Evolutionary conservation across 2,113 vertebrate species (phyloP).

Genomic region (Seriola rivoliana): DNA sequence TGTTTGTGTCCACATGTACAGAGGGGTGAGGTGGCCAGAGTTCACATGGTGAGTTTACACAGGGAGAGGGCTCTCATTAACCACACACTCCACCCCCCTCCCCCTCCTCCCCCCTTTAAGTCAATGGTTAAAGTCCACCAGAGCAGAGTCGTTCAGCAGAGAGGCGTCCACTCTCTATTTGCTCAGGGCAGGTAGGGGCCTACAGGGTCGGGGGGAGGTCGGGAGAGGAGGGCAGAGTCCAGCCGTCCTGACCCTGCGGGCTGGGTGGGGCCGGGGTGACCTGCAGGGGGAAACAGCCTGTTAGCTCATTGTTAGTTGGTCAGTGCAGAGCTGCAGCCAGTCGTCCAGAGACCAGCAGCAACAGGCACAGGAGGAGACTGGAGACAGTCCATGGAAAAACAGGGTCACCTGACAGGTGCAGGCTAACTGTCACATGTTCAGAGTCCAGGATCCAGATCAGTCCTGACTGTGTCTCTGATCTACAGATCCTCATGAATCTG

Average conservation of each 20-base stretch:
- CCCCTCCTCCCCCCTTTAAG: constrained; percentile 21
- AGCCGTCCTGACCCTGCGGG: not conserved
- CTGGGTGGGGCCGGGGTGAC: not conserved
- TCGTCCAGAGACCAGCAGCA: no score
- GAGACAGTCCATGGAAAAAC: no score
- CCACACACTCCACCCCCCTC: constrained; percentile 7
- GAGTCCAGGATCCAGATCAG: no score
- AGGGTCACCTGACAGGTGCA: no score
- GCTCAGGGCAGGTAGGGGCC: constrained; percentile 21
- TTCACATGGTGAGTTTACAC: constrained; percentile 66
- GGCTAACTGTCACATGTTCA: no score
- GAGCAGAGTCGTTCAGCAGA: not conserved
- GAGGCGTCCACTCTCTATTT: constrained; percentile 40
- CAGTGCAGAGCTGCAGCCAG: no score
- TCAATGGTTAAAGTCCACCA: constrained; percentile 58
- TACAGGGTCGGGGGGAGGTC: not conserved
- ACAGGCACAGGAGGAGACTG: no score
- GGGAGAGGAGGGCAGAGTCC: constrained; percentile 12
- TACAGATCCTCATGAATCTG: no score
- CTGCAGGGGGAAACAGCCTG: not conserved
- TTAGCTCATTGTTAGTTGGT: not conserved
- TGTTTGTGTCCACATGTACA: not conserved
- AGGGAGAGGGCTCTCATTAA: constrained; percentile 65
- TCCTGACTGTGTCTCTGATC: no score
- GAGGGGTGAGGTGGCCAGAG: constrained; percentile 33